phyloP scores from a whole-genome alignment of 2,797 vertebrate species.

The Euphonia xanthogaster region DNA sequence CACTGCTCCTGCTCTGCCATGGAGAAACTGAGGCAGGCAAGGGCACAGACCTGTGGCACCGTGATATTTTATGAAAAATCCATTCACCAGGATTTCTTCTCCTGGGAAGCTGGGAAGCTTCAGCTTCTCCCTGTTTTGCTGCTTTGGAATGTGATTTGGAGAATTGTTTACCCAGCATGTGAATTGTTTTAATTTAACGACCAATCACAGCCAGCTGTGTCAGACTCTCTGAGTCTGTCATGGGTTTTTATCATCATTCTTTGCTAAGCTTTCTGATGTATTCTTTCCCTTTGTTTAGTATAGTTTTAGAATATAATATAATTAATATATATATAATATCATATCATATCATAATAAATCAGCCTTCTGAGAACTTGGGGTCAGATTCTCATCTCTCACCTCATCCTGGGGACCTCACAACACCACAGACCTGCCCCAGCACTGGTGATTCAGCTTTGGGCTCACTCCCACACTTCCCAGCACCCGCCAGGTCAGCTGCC shows the following conservation, averaged over 20 bases:
- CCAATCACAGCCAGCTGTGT: neutral
- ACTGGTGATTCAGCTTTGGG: rapidly evolving
- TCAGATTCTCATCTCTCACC: neutral
- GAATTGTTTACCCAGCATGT: neutral
- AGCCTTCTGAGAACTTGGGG: neutral
- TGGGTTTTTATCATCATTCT: neutral
- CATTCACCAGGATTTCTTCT: neutral
- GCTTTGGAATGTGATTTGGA: neutral
- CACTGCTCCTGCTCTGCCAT: neutral
- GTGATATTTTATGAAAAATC: neutral
- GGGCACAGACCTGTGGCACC: neutral
- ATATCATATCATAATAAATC: neutral
- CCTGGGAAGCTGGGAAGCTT: neutral
- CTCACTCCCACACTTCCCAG: neutral
- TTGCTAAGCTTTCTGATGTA: neutral
- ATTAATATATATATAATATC: too few species aligned
- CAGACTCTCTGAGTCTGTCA: neutral
- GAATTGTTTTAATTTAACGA: neutral
- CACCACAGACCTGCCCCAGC: neutral
- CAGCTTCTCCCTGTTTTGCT: neutral
- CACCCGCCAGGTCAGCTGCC: neutral
- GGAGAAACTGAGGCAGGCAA: conserved; percentile 30
- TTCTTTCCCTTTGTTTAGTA: neutral
- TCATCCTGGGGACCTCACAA: neutral
- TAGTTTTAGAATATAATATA: neutral